Evolutionary conservation across 2,888 invertebrate species (phyloP).

Genomic region (Epiblema foenella): DNA sequence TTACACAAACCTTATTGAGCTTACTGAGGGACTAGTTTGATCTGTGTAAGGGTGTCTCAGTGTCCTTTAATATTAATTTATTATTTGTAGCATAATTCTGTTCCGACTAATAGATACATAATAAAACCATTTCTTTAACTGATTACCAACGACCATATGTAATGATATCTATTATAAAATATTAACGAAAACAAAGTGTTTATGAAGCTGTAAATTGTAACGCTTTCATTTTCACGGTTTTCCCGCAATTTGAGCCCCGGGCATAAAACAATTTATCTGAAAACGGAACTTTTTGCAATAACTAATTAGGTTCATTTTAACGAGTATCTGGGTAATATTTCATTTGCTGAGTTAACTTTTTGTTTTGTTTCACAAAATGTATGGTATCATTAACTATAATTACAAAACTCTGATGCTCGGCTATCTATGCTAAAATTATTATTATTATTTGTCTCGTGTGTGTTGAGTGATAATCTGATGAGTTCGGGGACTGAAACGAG

Average conservation of each 20-base stretch:
- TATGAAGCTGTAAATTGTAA: conserved; percentile 11
- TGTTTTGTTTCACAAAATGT: background rate
- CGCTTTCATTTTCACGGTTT: conserved; percentile 16
- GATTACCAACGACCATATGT: background rate
- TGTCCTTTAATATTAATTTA: no score
- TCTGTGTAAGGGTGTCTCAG: no score
- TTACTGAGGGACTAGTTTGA: no score
- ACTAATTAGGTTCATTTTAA: background rate
- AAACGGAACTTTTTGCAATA: conserved; percentile 4
- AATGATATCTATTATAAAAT: conserved; percentile 1
- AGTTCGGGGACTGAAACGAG: no score
- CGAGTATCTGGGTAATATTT: conserved; percentile 2
- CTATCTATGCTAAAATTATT: no score
- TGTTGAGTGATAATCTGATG: no score
- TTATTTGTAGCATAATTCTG: no score
- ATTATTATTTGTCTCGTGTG: no score
- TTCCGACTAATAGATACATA: no score
- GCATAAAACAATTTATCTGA: conserved; percentile 7
- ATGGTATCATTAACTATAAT: no score
- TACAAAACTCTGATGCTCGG: background rate
- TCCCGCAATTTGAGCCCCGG: background rate
- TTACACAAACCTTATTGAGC: no score
- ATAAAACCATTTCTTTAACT: background rate
- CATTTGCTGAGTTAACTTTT: background rate
- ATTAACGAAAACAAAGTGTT: conserved; percentile 20